These are phyloP conservation scores for Temnopleurus reevesii DNA, from an alignment of 53 echinoderm and acorn worm species.

Conservation along the genomic window DNA sequence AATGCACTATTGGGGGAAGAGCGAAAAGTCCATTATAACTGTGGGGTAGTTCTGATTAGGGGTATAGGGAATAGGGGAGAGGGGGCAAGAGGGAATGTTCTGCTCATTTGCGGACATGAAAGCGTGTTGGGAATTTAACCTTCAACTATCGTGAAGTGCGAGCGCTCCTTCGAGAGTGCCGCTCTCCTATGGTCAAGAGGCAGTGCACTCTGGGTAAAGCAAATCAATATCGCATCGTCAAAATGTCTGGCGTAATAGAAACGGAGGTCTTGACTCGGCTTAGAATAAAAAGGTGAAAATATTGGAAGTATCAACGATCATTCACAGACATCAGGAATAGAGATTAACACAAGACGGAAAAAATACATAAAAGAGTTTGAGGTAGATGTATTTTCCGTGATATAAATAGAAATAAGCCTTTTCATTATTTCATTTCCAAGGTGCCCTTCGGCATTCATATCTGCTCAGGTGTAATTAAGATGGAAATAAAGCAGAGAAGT, in stretches of 20 bases:
- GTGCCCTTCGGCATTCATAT: neutral
- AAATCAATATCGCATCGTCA: conserved; percentile 30
- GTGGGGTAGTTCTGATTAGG: conserved; percentile 27
- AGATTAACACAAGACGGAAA: neutral
- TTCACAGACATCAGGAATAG: neutral
- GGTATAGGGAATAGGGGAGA: neutral
- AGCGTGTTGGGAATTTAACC: conserved; percentile 39
- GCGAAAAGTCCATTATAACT: conserved; percentile 39
- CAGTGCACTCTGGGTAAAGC: conserved; percentile 9
- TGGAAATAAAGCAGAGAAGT: neutral
- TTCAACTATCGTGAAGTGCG: conserved; percentile 34
- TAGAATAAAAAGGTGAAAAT: conserved; percentile 5
- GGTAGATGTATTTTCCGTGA: no score
- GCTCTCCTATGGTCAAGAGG: conserved; percentile 31
- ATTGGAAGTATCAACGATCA: neutral
- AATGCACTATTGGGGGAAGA: conserved; percentile 50
- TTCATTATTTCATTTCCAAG: neutral
- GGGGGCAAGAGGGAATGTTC: neutral
- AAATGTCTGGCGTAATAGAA: conserved; percentile 25
- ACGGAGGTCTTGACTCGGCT: conserved; percentile 16
- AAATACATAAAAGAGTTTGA: neutral
- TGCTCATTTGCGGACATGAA: neutral
- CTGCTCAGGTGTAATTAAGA: neutral
- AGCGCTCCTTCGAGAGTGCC: neutral
- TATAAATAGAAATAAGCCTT: no score